Percentiles rank a stretch among this genome's conserved stretches.
These are phyloP conservation scores for Chrysogorgia sp. DNA, from an alignment of 92 coral and sea anemone species.

Conservation along the genomic window DNA sequence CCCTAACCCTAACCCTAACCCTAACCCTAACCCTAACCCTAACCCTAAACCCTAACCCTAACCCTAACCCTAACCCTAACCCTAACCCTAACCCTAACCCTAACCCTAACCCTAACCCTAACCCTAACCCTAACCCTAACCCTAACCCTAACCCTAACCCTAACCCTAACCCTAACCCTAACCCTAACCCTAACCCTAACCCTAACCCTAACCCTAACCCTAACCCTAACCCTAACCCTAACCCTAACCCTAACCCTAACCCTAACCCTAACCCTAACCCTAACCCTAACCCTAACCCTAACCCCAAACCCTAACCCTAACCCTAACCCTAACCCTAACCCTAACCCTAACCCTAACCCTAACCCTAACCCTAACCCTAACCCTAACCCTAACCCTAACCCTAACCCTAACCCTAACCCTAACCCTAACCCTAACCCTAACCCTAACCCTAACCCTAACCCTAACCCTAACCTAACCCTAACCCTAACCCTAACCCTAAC, in stretches of 20 bases:
- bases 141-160: slow-evolving; percentile 42
- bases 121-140: slow-evolving; percentile 36
- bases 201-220: slow-evolving; percentile 23
- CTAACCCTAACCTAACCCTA: slow-evolving; percentile 14
- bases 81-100: slow-evolving; percentile 19
- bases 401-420: slow-evolving; percentile 40
- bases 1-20: slow-evolving; percentile 33
- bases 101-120: slow-evolving; percentile 11
- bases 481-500: slow-evolving; percentile 43
- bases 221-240: slow-evolving; percentile 11
- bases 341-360: slow-evolving; percentile 39
- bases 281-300: slow-evolving; percentile 42
- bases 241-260: slow-evolving; percentile 41
- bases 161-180: slow-evolving; percentile 32
- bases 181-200: slow-evolving; percentile 33
- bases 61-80: slow-evolving; percentile 36
- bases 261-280: slow-evolving; percentile 41
- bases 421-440: neutral
- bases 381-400: slow-evolving; percentile 36
- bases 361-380: slow-evolving; percentile 32
- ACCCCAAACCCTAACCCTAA: slow-evolving; percentile 41
- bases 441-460: slow-evolving; percentile 2
- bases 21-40: neutral
- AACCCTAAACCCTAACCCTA: slow-evolving; percentile 32
- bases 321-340: slow-evolving; percentile 43